phyloP scores from a whole-genome alignment of 2,888 invertebrate genomes.

The Synergus japonicus region DNA sequence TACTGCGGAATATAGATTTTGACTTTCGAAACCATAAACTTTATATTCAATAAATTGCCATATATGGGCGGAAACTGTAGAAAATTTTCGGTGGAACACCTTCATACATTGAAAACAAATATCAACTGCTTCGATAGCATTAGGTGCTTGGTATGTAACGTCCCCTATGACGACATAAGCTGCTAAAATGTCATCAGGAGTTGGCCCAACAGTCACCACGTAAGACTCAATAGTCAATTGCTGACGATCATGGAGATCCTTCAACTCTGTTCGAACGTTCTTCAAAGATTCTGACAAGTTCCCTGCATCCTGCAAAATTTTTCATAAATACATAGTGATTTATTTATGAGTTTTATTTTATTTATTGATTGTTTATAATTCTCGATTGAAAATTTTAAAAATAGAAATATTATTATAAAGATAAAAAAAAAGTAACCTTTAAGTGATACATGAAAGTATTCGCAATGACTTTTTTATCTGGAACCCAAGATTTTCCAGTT shows the following conservation, averaged over 20 bases:
- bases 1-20: slow-evolving; percentile 40
- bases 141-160: slow-evolving; percentile 41
- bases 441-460: slow-evolving; percentile 42
- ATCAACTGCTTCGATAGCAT: slow-evolving; percentile 42
- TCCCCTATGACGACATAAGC: slow-evolving; percentile 43
- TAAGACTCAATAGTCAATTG: slow-evolving; percentile 43
- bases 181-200: slow-evolving; percentile 31
- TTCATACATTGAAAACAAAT: slow-evolving; percentile 47
- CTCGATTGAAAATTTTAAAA: neutral
- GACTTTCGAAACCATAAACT: slow-evolving; percentile 38
- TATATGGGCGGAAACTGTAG: slow-evolving; percentile 45
- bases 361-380: neutral
- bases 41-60: slow-evolving; percentile 49
- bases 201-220: slow-evolving; percentile 43
- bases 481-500: slow-evolving; percentile 37
- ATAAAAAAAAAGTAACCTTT: slow-evolving; percentile 7
- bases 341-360: too few relatives aligned
- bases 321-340: neutral
- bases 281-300: neutral
- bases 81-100: slow-evolving; percentile 43
- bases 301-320: neutral
- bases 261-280: neutral
- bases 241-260: slow-evolving; percentile 36
- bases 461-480: slow-evolving; percentile 40
- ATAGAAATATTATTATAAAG: neutral